Percentiles rank a stretch among this genome's conserved stretches.
These are phyloP conservation scores for Cynodonichthys magdalenae DNA, from an alignment of 2,797 vertebrate genomes.

Conservation along the genomic window DNA sequence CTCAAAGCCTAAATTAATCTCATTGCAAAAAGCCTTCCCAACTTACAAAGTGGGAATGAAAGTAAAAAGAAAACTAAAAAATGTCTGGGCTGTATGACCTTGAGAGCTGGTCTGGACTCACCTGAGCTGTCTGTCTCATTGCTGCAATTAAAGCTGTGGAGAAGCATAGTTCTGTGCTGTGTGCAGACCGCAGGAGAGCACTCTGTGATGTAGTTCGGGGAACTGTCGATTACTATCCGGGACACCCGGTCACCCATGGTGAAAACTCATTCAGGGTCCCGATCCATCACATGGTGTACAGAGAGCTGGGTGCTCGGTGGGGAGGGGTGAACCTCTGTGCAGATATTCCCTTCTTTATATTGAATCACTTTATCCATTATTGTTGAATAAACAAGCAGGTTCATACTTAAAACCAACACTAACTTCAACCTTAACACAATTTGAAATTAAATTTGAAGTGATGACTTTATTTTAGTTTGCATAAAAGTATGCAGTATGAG, in stretches of 20 bases:
- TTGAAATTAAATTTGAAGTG: too few species aligned
- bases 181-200: slow-evolving; percentile 46
- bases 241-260: slow-evolving; percentile 64
- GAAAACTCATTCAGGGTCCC: slow-evolving; percentile 56
- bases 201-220: slow-evolving; percentile 55
- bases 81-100: slow-evolving; percentile 18
- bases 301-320: slow-evolving; percentile 16
- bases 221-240: slow-evolving; percentile 69
- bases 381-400: too few species aligned
- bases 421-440: too few species aligned
- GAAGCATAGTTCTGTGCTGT: slow-evolving; percentile 77
- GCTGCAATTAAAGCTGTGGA: slow-evolving; percentile 67
- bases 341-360: not conserved
- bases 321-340: slow-evolving; percentile 1
- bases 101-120: slow-evolving; percentile 69
- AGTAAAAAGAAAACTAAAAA: slow-evolving; percentile 18
- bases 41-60: slow-evolving; percentile 28
- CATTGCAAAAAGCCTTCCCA: slow-evolving; percentile 26
- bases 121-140: slow-evolving; percentile 76
- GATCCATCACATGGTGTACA: slow-evolving; percentile 48
- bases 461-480: too few species aligned
- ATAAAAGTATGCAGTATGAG: too few species aligned
- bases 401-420: too few species aligned
- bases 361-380: not conserved
- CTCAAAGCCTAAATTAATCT: slow-evolving; percentile 36